Evolutionary conservation across 1,140 invertebrate genomes (phyloP), one percentile per base, ranked within the genome.

Genomic region (Carcinoscorpius rotundicauda): DNA sequence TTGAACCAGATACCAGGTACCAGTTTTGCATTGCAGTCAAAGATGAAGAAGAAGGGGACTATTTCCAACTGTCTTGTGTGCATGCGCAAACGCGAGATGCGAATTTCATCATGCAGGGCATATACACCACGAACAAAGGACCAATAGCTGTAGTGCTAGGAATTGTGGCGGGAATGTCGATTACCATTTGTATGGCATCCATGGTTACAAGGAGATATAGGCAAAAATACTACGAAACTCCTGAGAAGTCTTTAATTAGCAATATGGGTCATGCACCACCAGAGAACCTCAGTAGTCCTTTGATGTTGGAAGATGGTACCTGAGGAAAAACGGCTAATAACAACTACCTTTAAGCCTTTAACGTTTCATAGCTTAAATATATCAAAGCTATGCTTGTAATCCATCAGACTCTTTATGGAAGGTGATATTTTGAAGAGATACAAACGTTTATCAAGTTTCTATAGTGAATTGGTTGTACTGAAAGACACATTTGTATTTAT

Each of bases 1-100:
- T 81, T 3, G 68, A 73, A 62, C 76, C 79, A 6, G 65, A 72
- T 4, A 79, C 76, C 3, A 71, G 65, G 0, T 81, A 81, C 65
- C 73, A 78, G 66, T 75, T 81, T 62, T 81, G 80, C 68, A 74
- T 81, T 10, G 75, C 77, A 55, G 76, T 77, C 62, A 73, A 77
- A 61, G 71, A 73, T 51, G 75, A 76, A 67, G 29, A 29, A 29
- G 69, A 73, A 61, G 65, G 75, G 52, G 63, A 69, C 50, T 72
- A 68, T 49, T 73, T 78, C 52, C 73, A 73, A 65, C 71, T 80
- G 8, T 75, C 79, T 50, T 81, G 79, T 69, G 72, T 73, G 8
- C 71, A 71, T 58, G 73, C 75, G 11, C 70, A 62, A 49, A 75
- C 71, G 8, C 68, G 64, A 59, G 71, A 66, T 55, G 66, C 66